A percentile compares a stretch with the other conserved stretches of the same genome.
Evolutionary conservation across 2,113 vertebrate species (phyloP).

Genomic region (Ciconia boyciana): DNA sequence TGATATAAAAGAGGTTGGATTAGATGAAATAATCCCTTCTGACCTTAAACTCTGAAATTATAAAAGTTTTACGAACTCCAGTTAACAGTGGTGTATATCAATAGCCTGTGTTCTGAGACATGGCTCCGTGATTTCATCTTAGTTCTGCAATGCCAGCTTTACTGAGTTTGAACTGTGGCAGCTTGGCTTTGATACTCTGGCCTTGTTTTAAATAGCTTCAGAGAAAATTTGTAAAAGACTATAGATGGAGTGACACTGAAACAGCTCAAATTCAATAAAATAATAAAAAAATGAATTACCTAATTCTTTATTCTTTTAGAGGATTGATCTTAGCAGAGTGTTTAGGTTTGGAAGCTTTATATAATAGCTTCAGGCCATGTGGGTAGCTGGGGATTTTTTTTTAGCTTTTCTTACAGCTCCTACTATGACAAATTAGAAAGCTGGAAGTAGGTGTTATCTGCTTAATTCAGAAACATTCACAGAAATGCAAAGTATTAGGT

Average conservation of each 20-base stretch:
- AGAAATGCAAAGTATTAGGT: neutral
- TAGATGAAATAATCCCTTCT: neutral
- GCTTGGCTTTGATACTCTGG: neutral
- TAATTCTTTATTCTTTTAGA: neutral
- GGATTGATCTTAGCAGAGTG: neutral
- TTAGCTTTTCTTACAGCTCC: neutral
- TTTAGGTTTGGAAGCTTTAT: neutral
- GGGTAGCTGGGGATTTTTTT: neutral
- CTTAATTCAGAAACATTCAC: neutral
- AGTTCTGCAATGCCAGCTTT: neutral
- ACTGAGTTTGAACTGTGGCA: neutral
- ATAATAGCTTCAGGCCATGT: neutral
- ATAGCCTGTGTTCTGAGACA: neutral
- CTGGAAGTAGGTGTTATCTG: neutral
- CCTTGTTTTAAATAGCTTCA: neutral
- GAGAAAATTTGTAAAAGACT: neutral
- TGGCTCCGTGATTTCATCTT: neutral
- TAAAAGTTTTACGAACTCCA: neutral
- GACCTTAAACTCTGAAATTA: neutral
- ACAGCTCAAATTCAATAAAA: neutral
- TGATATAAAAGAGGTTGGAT: neutral
- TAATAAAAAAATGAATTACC: neutral
- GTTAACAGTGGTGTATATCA: neutral
- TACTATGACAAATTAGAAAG: neutral
- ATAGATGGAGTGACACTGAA: neutral